phyloP scores from a whole-genome alignment of 2,113 vertebrate genomes.

The Takifugu bimaculatus region DNA sequence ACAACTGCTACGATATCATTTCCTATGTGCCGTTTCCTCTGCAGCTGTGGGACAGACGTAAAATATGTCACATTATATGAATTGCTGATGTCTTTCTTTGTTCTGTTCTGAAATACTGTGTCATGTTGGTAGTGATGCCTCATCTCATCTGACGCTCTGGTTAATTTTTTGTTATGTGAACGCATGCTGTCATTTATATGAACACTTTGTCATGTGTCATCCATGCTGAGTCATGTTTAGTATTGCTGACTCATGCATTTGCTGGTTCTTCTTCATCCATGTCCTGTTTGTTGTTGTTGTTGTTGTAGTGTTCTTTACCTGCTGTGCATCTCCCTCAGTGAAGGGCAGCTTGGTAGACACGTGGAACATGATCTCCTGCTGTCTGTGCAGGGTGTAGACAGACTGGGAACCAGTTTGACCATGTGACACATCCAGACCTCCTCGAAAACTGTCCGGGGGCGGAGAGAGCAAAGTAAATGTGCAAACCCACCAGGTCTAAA shows the following conservation, averaged over 20 bases:
- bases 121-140: background rate
- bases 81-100: background rate
- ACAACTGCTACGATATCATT: slow-evolving; percentile 93
- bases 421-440: slow-evolving; percentile 90
- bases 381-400: slow-evolving; percentile 87
- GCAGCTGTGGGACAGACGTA: slow-evolving; percentile 74
- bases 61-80: background rate
- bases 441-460: slow-evolving; percentile 80
- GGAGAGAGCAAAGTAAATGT: background rate
- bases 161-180: no score
- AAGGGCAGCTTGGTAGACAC: slow-evolving; percentile 95
- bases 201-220: no score
- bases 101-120: background rate
- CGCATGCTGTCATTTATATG: no score
- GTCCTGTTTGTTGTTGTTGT: background rate
- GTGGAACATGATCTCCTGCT: slow-evolving; percentile 95
- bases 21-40: slow-evolving; percentile 94
- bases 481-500: background rate
- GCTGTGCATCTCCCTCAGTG: slow-evolving; percentile 88
- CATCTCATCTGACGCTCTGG: no score
- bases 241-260: no score
- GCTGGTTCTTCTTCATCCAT: no score
- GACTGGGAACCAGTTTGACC: slow-evolving; percentile 92
- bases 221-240: no score
- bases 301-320: slow-evolving; percentile 71